Conservation (phyloP, 2,888 invertebrate genomes). For the Stenoptilia bipunctidactyla region DNA sequence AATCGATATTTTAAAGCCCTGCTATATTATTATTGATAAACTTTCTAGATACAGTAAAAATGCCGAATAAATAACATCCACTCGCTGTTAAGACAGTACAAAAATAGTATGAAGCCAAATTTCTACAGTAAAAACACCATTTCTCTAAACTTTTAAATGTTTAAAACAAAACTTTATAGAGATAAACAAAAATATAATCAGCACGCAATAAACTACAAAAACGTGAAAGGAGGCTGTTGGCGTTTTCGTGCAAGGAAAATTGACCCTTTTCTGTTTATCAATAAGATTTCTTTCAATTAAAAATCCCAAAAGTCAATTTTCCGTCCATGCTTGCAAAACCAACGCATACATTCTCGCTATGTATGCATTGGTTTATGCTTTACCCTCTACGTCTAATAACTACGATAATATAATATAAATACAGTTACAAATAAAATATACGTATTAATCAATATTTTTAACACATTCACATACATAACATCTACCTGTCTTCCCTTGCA, state of each 20-base stretch:
- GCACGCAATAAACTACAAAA: not conserved
- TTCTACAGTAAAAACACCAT: not conserved
- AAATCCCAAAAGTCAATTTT: slow-evolving; percentile 8
- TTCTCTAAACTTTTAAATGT: not conserved
- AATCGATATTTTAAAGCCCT: too few species aligned
- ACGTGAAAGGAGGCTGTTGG: not conserved
- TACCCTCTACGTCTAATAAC: slow-evolving; percentile 15
- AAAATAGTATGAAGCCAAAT: not conserved
- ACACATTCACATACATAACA: slow-evolving; percentile 58
- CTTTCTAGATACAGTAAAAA: too few species aligned
- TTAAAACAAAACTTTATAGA: too few species aligned
- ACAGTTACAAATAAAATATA: slow-evolving; percentile 15
- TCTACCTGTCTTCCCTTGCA: slow-evolving; percentile 56
- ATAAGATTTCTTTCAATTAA: not conserved
- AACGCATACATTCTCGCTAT: slow-evolving; percentile 16
- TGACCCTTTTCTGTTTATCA: too few species aligned
- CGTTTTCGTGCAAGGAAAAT: not conserved
- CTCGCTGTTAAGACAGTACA: not conserved
- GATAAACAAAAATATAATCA: not conserved
- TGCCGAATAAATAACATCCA: too few species aligned
- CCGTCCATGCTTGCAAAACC: slow-evolving; percentile 25
- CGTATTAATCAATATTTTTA: slow-evolving; percentile 7
- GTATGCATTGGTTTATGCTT: slow-evolving; percentile 14
- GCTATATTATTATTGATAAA: too few species aligned
- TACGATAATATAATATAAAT: slow-evolving; percentile 24